Evolutionary conservation across 92 coral and sea anemone species (phyloP), one percentile per base, ranked within the genome.

Genomic region (Phenganax subtilis): DNA sequence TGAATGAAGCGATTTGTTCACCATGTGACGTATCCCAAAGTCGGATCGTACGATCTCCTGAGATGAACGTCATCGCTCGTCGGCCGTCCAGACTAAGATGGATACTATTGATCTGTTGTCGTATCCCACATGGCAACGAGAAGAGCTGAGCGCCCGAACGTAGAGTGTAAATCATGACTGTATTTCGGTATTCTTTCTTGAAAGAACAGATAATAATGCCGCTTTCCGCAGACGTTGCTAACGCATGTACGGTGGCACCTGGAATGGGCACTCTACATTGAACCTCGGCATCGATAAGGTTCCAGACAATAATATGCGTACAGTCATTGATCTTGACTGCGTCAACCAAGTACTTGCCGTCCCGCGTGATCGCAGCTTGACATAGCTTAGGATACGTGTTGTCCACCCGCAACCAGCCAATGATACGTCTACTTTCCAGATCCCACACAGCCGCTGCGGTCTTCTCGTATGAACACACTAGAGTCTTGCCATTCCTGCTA

Each of bases 221-320:
- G 86, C 97, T 96, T 82, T 70, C 84, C 12, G 96, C 88, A 2
- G 99, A 91, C 12, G 88, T 89, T 29, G 90, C 96, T 69, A 96
- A 91, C 55, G 90, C 84, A 91, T 97, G 93, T 9, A 96, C 99
- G 54, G 86, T 88, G 71, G 85, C 86, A 44, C 97, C 97, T 53
- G 87, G 92, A 47, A 97, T 63, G n/a, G 83, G 96, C 83, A 96
- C 90, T 84, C 90, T 82, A 56, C 93, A 93, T 85, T 90, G 93
- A 71, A 96, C 99, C 75, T 94, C 91, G 12, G 93, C 97, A 29
- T 79, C 84, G 84, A 88, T 89, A 64, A 96, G 88, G 75, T 96
- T 97, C 99, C 99, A 96, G 65, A 97, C 90, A 81, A 90, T 96
- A 1, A 81, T 90, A 86, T 92, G 99, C 9, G 91, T 73, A 68